Conservation (phyloP, 2,113 vertebrate species). For the Chionomys nivalis region DNA sequence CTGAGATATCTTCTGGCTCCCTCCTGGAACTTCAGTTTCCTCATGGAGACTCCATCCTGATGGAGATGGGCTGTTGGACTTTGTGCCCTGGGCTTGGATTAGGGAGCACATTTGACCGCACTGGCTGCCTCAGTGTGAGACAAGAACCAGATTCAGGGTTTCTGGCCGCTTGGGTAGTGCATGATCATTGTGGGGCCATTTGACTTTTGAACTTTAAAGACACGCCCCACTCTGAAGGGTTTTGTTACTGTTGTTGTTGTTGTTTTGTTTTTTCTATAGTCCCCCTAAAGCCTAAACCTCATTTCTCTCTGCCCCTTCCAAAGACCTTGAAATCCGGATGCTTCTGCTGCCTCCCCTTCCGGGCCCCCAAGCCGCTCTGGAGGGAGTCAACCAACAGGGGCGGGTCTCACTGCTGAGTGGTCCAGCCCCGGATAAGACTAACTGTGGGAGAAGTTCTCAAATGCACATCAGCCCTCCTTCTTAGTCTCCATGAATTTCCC, state of each 20-base stretch:
- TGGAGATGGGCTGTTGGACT: constrained; percentile 81
- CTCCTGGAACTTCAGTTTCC: neutral
- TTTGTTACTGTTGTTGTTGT: neutral
- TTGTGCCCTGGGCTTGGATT: constrained; percentile 83
- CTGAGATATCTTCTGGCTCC: neutral
- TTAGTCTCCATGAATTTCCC: accelerated
- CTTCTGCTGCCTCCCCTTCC: neutral
- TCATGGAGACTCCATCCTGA: constrained; percentile 57
- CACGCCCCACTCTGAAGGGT: accelerated
- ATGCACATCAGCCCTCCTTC: too few species aligned
- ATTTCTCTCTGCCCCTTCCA: too few species aligned
- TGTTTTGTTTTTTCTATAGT: neutral
- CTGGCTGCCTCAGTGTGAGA: constrained; percentile 91
- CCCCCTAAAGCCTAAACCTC: neutral
- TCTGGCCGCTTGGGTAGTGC: constrained; percentile 88
- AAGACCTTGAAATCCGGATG: neutral
- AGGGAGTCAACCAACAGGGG: neutral
- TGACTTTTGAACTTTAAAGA: neutral
- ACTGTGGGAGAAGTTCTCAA: accelerated
- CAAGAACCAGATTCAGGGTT: constrained; percentile 96
- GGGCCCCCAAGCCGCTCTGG: accelerated
- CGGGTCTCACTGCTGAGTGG: accelerated
- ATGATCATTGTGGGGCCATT: constrained; percentile 71
- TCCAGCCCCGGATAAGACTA: accelerated
- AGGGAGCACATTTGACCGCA: constrained; percentile 82